A percentile compares a stretch with the other conserved stretches of the same genome.
phyloP scores from a whole-genome alignment of 1,140 invertebrate species.

The Lordiphosa collinella region DNA sequence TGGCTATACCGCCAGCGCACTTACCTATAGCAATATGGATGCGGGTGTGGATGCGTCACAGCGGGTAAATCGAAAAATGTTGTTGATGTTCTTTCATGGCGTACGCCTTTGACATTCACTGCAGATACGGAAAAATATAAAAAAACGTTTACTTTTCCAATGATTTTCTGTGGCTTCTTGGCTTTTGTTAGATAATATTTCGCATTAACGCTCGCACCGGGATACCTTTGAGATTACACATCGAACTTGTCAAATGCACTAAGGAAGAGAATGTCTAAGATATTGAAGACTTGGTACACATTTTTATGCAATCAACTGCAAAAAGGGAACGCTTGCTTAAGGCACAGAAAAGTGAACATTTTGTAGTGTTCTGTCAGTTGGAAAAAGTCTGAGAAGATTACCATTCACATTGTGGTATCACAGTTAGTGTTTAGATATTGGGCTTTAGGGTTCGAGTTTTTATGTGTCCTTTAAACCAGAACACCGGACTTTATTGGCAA shows the following conservation, averaged over 20 bases:
- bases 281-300: constrained; percentile 16
- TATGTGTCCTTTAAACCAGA: too few species aligned
- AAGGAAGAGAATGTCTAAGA: constrained; percentile 29
- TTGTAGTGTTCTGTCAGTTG: too few species aligned
- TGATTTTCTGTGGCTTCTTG: constrained; percentile 25
- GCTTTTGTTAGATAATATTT: constrained; percentile 77
- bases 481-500: too few species aligned
- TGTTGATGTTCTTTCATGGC: constrained; percentile 78
- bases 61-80: constrained; percentile 79
- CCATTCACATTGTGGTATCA: too few species aligned
- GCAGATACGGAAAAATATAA: constrained; percentile 27
- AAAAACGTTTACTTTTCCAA: constrained; percentile 39
- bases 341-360: too few species aligned
- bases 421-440: too few species aligned
- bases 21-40: constrained; percentile 75
- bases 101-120: constrained; percentile 79
- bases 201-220: constrained; percentile 60
- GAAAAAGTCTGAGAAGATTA: too few species aligned
- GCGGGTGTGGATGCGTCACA: constrained; percentile 77
- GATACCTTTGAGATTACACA: constrained; percentile 64
- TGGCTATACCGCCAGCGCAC: background rate
- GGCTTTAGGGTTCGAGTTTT: too few species aligned
- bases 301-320: background rate
- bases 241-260: constrained; percentile 66
- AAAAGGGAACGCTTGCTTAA: background rate